phyloP scores from a whole-genome alignment of 1,140 invertebrate genomes.

The Hylyphantes graminicola region DNA sequence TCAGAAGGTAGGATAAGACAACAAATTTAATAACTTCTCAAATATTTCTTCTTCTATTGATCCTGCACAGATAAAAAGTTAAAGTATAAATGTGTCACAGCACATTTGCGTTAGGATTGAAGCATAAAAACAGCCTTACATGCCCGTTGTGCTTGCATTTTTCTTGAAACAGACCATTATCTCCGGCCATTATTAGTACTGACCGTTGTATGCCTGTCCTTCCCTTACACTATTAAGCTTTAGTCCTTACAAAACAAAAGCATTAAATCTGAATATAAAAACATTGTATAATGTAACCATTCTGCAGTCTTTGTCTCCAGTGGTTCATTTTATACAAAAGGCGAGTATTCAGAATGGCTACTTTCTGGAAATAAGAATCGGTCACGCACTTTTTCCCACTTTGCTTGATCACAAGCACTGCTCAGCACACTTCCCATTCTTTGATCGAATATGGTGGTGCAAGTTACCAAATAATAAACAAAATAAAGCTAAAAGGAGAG shows the following conservation, averaged over 20 bases:
- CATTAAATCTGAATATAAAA: neutral
- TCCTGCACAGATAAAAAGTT: too few relatives aligned
- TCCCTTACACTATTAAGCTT: too few relatives aligned
- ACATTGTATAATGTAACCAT: neutral
- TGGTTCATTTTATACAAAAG: neutral
- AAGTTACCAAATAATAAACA: neutral
- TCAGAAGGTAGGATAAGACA: too few relatives aligned
- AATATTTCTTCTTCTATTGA: too few relatives aligned
- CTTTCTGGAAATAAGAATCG: neutral
- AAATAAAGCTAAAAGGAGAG: neutral
- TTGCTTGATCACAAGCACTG: neutral
- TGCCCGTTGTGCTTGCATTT: too few relatives aligned
- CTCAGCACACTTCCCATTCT: neutral
- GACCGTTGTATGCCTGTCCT: too few relatives aligned
- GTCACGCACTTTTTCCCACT: neutral
- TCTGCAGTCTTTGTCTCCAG: neutral
- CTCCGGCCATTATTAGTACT: too few relatives aligned
- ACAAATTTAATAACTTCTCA: too few relatives aligned
- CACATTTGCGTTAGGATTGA: too few relatives aligned
- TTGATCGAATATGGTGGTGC: conserved; percentile 1
- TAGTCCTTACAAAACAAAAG: neutral
- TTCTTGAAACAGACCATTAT: too few relatives aligned
- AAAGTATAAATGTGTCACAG: too few relatives aligned
- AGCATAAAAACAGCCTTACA: too few relatives aligned
- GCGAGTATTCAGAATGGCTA: neutral